phyloP scores from a whole-genome alignment of 2,113 vertebrate genomes.

The Megalops atlanticus region DNA sequence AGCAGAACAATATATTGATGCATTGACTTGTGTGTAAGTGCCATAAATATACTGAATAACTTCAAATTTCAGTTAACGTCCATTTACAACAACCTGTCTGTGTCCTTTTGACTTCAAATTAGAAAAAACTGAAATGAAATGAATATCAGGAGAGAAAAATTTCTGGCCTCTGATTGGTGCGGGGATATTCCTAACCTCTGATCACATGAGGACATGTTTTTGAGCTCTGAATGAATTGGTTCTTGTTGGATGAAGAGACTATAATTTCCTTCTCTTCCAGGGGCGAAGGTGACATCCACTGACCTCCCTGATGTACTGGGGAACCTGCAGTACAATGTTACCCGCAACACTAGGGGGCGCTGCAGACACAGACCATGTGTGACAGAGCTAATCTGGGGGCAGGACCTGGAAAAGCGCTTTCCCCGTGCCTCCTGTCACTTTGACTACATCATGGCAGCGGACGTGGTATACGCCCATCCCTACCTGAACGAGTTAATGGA shows the following conservation, averaged over 20 bases:
- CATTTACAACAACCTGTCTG: too few relatives aligned
- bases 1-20: background rate
- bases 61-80: too few relatives aligned
- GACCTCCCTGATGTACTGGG: conserved; percentile 88
- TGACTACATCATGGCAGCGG: conserved; percentile 91
- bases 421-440: conserved; percentile 75
- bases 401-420: conserved; percentile 79
- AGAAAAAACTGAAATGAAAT: background rate
- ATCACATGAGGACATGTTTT: background rate
- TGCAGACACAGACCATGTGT: conserved; percentile 82
- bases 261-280: conserved; percentile 59
- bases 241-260: background rate
- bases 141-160: background rate
- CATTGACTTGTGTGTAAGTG: background rate
- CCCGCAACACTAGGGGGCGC: conserved; percentile 78
- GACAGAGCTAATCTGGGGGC: conserved; percentile 86
- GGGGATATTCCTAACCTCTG: background rate
- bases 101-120: too few relatives aligned
- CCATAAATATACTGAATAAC: too few relatives aligned
- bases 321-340: conserved; percentile 87
- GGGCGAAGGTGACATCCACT: conserved; percentile 88
- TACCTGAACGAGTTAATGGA: conserved; percentile 85
- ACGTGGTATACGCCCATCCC: conserved; percentile 90
- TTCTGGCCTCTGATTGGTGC: background rate
- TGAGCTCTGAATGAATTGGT: background rate